These are phyloP conservation scores for Crypturellus undulatus DNA, from an alignment of 2,113 vertebrate species.

Conservation along the genomic window DNA sequence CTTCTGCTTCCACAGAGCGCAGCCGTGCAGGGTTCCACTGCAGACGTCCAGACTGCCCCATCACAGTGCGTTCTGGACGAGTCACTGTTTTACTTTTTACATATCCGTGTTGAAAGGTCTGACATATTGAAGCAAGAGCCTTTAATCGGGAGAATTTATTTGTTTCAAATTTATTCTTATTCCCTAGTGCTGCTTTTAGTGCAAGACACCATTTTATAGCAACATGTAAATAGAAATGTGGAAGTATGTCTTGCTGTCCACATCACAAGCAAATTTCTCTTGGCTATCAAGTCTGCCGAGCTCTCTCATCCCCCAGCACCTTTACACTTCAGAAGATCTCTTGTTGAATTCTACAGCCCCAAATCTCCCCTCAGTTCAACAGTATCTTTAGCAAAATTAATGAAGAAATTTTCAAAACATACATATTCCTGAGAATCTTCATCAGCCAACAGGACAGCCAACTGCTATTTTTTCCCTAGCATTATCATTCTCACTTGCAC, in stretches of 20 bases:
- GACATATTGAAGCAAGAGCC: neutral
- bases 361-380: neutral
- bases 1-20: neutral
- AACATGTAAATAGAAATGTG: neutral
- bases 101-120: neutral
- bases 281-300: neutral
- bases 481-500: neutral
- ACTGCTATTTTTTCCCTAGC: neutral
- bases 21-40: neutral
- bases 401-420: neutral
- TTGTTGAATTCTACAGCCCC: neutral
- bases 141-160: neutral
- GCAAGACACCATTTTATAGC: neutral
- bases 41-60: neutral
- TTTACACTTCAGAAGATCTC: neutral
- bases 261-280: neutral
- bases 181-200: neutral
- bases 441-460: neutral
- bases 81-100: neutral
- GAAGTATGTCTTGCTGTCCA: neutral
- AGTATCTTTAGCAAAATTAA: constrained; percentile 6
- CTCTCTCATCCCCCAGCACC: neutral
- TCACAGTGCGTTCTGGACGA: neutral
- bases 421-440: neutral
- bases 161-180: neutral